Evolutionary conservation across 1,140 invertebrate species (phyloP), one percentile per base, ranked within the genome.

Genomic region (Musca vetustissima): DNA sequence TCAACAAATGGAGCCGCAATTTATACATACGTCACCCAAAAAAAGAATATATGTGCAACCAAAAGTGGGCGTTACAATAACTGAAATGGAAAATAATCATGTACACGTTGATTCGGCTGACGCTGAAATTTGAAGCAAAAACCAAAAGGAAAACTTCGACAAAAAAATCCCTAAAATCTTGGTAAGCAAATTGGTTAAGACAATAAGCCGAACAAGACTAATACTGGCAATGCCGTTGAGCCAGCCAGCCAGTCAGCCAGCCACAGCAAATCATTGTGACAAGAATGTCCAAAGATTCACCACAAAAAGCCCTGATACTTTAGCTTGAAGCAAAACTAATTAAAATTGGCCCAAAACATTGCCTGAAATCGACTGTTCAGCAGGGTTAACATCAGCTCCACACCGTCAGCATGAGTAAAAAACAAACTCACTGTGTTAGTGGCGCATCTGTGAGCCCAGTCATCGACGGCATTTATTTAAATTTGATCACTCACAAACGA

Each of bases 291-390:
- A 43, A 43, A 6, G 36, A 13, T 43, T 43, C 36, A 43, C 36
- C 36, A 43, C 36, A 6, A 43, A 32, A 7, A 43, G 11, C 19
- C 36, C 61, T 21, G 24, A 57, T 50, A 67, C 49, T 71, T 73
- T 72, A 68, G 74, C 72, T 73, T 70, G 75, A 76, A 80, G 74
- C 78, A 78, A 80, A 80, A 80, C 78, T 80, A 80, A 80, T 80
- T 80, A 80, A 80, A 80, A 80, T 77, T 80, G 76, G 69, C 74
- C 78, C 75, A 79, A 76, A 79, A 79, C 77, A 77, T 52, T 53
- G 67, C 69, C 73, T 3, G 8, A 69, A 22, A 21, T 7, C 22
- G 36, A 24, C n/a, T 21, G 14, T 19, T 24, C 52, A 32, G 11
- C 25, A 43, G 36, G 36, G 36, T 43, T 43, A 43, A 43, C 13